Conservation (phyloP, 2,888 invertebrate genomes). For the Dorcus hopei region DNA sequence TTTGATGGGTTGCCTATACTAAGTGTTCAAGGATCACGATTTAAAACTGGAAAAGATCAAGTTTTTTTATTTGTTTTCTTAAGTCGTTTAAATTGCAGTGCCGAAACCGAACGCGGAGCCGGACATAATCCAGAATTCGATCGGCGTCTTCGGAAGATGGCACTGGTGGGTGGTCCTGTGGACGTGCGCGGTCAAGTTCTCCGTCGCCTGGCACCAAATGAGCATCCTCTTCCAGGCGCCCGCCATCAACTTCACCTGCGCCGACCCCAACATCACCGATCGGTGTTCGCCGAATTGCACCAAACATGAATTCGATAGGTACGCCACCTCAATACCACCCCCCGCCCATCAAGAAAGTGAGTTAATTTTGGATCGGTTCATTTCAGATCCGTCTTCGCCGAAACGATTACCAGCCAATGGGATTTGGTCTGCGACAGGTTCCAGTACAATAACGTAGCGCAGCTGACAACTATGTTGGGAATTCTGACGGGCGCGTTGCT, state of each 20-base stretch:
- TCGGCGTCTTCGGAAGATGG: constrained; percentile 72
- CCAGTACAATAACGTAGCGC: constrained; percentile 70
- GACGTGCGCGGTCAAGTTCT: constrained; percentile 71
- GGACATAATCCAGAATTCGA: constrained; percentile 66
- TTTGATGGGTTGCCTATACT: no score
- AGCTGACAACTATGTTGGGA: constrained; percentile 75
- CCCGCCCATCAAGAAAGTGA: not conserved
- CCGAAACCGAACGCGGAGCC: constrained; percentile 36
- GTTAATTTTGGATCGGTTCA: not conserved
- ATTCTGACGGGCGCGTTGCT: constrained; percentile 71
- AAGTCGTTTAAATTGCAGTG: not conserved
- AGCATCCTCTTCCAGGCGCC: constrained; percentile 76
- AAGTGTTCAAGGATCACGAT: no score
- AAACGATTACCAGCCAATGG: constrained; percentile 75
- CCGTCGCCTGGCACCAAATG: constrained; percentile 78
- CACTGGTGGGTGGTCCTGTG: constrained; percentile 69
- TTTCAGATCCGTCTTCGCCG: constrained; percentile 56
- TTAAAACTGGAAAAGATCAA: no score
- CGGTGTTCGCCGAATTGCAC: constrained; percentile 58
- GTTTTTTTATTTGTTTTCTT: no score
- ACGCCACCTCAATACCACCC: constrained; percentile 30
- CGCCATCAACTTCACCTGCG: constrained; percentile 55
- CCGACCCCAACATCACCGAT: constrained; percentile 45
- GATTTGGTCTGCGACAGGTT: constrained; percentile 65
- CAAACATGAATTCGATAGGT: constrained; percentile 59